These are phyloP conservation scores for Galeruca laticollis DNA, from an alignment of 2,888 invertebrate species.

Conservation along the genomic window DNA sequence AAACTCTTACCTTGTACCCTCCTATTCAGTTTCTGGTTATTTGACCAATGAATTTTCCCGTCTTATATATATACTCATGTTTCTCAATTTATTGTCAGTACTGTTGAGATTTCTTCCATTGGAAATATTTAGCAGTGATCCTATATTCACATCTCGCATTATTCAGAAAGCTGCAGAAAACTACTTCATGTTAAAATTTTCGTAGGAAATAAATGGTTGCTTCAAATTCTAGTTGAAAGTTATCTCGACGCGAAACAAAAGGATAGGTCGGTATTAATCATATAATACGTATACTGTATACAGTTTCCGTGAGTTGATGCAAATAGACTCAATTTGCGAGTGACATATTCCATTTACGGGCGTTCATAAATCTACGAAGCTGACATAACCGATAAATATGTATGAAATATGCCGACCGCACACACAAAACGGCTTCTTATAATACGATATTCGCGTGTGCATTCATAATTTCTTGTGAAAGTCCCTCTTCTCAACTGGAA, in stretches of 20 bases:
- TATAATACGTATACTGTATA: constrained; percentile 41
- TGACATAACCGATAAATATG: constrained; percentile 60
- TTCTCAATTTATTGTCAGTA: too few relatives aligned
- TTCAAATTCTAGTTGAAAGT: constrained; percentile 32
- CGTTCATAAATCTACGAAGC: constrained; percentile 57
- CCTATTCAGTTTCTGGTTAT: too few relatives aligned
- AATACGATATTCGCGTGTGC: constrained; percentile 53
- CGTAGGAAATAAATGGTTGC: constrained; percentile 19
- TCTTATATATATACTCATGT: too few relatives aligned
- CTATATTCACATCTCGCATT: background rate
- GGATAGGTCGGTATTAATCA: constrained; percentile 53
- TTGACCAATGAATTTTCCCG: too few relatives aligned
- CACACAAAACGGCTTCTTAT: constrained; percentile 53
- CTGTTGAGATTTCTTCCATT: too few relatives aligned
- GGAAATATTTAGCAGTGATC: too few relatives aligned
- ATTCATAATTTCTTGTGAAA: constrained; percentile 52
- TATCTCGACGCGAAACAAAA: constrained; percentile 39
- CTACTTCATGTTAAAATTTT: background rate
- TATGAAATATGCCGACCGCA: constrained; percentile 60
- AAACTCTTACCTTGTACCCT: too few relatives aligned
- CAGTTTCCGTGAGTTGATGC: constrained; percentile 50
- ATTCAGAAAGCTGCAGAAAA: too few relatives aligned
- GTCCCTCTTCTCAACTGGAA: constrained; percentile 28
- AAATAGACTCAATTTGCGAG: constrained; percentile 61
- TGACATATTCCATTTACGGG: constrained; percentile 59